phyloP scores from a whole-genome alignment of 2,797 vertebrate species.

The Enteromius trimaculatus region DNA sequence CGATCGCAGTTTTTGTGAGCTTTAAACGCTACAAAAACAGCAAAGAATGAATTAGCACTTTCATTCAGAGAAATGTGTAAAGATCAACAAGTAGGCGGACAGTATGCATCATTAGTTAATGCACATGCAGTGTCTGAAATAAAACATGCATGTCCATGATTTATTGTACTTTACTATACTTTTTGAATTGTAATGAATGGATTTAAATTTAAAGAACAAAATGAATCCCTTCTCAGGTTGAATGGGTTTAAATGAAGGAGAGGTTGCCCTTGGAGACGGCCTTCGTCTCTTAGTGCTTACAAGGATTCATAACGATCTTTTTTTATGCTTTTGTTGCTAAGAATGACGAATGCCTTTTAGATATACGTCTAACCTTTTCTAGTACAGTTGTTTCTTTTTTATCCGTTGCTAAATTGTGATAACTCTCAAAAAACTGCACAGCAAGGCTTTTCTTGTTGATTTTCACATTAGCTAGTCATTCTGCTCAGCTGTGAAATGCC shows the following conservation, averaged over 20 bases:
- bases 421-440: background rate
- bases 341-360: background rate
- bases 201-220: conserved; percentile 8
- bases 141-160: conserved; percentile 10
- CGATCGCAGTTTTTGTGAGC: too few relatives aligned
- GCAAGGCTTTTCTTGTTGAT: background rate
- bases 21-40: too few relatives aligned
- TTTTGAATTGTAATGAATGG: background rate
- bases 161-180: background rate
- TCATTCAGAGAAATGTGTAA: too few relatives aligned
- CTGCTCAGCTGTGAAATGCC: conserved; percentile 13
- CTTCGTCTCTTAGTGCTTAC: background rate
- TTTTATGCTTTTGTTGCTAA: background rate
- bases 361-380: background rate
- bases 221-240: conserved; percentile 8
- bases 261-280: conserved; percentile 30
- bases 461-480: background rate
- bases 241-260: conserved; percentile 17
- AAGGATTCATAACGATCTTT: background rate
- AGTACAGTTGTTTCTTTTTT: background rate
- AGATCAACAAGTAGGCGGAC: too few relatives aligned
- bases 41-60: too few relatives aligned
- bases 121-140: background rate
- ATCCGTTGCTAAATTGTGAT: background rate
- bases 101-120: background rate